Evolutionary conservation across 2,797 vertebrate genomes (phyloP), one percentile per base, ranked within the genome.

Genomic region (Tenualosa thibaudeaui): DNA sequence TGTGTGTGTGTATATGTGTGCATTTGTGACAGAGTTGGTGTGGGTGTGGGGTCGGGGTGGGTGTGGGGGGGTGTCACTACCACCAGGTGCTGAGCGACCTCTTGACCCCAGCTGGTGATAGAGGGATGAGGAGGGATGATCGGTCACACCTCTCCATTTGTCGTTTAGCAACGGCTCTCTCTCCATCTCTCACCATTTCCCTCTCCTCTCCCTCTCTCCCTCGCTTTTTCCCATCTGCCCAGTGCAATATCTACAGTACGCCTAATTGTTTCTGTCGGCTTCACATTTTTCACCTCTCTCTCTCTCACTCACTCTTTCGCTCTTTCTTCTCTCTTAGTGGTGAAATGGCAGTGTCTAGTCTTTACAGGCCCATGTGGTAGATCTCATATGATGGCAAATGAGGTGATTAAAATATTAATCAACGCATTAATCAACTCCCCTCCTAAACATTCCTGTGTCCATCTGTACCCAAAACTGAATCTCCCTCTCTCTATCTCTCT

Each of bases 361-460:
- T 4, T 75, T 31, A 43, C 5, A 26, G 68, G 68, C 31, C 68
- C 68, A 19, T 75, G 68, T 15, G 17, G 68, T 75, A 40, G 31
- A 75, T 75, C 40, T 75, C 68, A 75, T 31, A 75, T 15, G 68
- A 75, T 83, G 85, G 84, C 83, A 88, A 87, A 88, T 87, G 81
- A 88, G 86, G 84, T 88, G 84, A 88, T 88, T 88, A 88, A 88
- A 88, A 88, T 86, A 88, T 88, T 87, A 87, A 88, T 88, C 86
- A 88, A 87, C 88, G 85, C 86, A 88, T 88, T 88, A 82, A 88
- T 88, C 88, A 88, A 84, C 86, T 85, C 65, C 78, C 85, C 75
- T 31, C 78, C 19, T 7, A 75, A 75, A 75, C 68, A 40, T 22
- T 81, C 78, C 71, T 82, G 40, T 81, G 65, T 65, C 50, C 26